These are phyloP conservation scores for Champsocephalus esox DNA, from an alignment of 2,797 vertebrate genomes.

Conservation along the genomic window DNA sequence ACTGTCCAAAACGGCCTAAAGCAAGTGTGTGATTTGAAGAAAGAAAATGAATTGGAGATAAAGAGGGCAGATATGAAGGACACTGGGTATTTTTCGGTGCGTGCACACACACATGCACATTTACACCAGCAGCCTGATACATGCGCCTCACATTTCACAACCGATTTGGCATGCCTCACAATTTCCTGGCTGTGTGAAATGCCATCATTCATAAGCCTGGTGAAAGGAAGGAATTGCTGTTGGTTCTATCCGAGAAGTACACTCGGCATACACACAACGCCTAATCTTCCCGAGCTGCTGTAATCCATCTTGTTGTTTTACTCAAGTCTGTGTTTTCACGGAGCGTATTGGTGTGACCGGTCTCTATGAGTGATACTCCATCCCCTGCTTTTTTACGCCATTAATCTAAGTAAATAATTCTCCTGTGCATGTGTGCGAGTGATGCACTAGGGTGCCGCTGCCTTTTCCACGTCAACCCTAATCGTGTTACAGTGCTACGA, in stretches of 20 bases:
- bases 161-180: constrained; percentile 57
- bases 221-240: constrained; percentile 38
- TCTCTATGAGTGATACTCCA: constrained; percentile 33
- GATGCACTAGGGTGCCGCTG: constrained; percentile 27
- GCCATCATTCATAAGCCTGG: constrained; percentile 56
- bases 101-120: background rate
- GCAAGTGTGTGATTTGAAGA: constrained; percentile 30
- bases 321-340: constrained; percentile 51
- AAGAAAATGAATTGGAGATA: constrained; percentile 18
- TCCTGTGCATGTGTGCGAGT: constrained; percentile 17
- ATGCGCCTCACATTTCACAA: constrained; percentile 62
- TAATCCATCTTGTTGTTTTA: constrained; percentile 73
- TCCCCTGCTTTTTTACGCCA: constrained; percentile 37
- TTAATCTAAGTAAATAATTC: constrained; percentile 58
- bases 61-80: constrained; percentile 15
- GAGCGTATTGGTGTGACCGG: constrained; percentile 18
- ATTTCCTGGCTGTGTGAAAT: constrained; percentile 59
- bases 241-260: constrained; percentile 46
- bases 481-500: constrained; percentile 58
- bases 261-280: constrained; percentile 44
- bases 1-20: constrained; percentile 29
- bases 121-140: constrained; percentile 40
- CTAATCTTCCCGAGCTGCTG: constrained; percentile 54
- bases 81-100: constrained; percentile 37
- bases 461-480: constrained; percentile 49